Evolutionary conservation across 1,140 invertebrate genomes (phyloP).

Genomic region (Lordiphosa stackelbergi): DNA sequence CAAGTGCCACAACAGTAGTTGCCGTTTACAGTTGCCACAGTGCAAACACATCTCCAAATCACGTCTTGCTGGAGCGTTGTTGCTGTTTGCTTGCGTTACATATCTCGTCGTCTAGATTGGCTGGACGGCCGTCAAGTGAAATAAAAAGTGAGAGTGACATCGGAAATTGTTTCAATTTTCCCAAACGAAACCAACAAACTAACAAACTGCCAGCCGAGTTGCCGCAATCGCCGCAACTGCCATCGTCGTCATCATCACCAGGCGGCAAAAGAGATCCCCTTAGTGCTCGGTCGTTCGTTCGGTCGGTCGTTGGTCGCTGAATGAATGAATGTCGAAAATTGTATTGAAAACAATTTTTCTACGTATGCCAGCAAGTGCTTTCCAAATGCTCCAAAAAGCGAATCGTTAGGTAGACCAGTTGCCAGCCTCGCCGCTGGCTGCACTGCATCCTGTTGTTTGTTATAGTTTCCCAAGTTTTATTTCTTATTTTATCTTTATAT

Average conservation of each 20-base stretch:
- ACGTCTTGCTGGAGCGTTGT: slow-evolving; percentile 44
- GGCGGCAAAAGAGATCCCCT: slow-evolving; percentile 15
- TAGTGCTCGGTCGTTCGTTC: too few species aligned
- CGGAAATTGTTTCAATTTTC: slow-evolving; percentile 77
- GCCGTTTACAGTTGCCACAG: slow-evolving; percentile 45
- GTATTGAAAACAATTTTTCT: slow-evolving; percentile 73
- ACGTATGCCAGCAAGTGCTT: slow-evolving; percentile 50
- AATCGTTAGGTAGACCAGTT: slow-evolving; percentile 40
- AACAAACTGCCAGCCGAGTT: slow-evolving; percentile 44
- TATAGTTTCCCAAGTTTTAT: slow-evolving; percentile 67
- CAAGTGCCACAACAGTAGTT: slow-evolving; percentile 57
- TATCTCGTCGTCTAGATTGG: slow-evolving; percentile 73
- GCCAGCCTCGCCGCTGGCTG: slow-evolving; percentile 26
- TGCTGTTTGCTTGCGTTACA: slow-evolving; percentile 56
- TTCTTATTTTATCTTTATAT: slow-evolving; percentile 71
- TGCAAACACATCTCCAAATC: slow-evolving; percentile 70
- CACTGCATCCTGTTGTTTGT: slow-evolving; percentile 71
- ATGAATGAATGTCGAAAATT: slow-evolving; percentile 77
- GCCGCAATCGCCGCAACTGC: slow-evolving; percentile 57
- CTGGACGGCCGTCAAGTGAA: slow-evolving; percentile 52
- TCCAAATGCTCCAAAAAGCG: slow-evolving; percentile 47
- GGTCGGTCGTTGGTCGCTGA: slow-evolving; percentile 58
- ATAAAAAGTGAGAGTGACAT: slow-evolving; percentile 77
- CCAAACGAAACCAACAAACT: slow-evolving; percentile 65
- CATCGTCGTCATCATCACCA: slow-evolving; percentile 15